Conservation (phyloP, 1,140 invertebrate genomes). For the Euglossa dilemma region DNA sequence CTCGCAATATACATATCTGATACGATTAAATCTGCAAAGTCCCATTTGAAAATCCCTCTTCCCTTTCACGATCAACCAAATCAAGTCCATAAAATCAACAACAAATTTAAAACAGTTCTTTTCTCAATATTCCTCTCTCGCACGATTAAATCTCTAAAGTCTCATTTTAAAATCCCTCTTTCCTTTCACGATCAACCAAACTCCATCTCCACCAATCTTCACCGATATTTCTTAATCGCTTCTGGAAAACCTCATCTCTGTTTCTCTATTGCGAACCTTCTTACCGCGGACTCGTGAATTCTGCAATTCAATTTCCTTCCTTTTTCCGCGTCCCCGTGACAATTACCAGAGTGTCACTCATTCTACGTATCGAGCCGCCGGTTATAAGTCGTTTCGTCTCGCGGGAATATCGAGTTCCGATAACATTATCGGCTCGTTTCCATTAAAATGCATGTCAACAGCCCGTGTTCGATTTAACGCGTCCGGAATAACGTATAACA, state of each 20-base stretch:
- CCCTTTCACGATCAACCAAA: too few species aligned
- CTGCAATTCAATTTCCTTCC: not conserved
- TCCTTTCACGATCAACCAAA: too few species aligned
- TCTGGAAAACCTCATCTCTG: not conserved
- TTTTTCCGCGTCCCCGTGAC: not conserved
- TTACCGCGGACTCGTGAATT: too few species aligned
- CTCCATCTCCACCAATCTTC: constrained; percentile 1
- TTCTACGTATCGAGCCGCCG: not conserved
- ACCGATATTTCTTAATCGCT: constrained; percentile 1
- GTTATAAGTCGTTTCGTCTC: constrained; percentile 34
- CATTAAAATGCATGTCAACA: constrained; percentile 33
- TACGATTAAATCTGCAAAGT: too few species aligned
- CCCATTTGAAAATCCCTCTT: too few species aligned
- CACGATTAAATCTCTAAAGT: too few species aligned
- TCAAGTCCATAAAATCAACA: too few species aligned
- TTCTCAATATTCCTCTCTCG: too few species aligned
- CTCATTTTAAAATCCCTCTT: too few species aligned
- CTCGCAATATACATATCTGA: too few species aligned
- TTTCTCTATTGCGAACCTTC: not conserved
- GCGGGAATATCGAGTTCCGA: constrained; percentile 36
- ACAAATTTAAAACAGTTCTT: too few species aligned
- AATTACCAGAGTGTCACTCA: constrained; percentile 19
- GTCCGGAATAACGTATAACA: constrained; percentile 9
- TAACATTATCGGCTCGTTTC: constrained; percentile 35
- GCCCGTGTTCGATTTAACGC: constrained; percentile 34